Base-by-base conservation (phyloP, 2,888 invertebrate genomes). In the Carcina quercana region DNA sequence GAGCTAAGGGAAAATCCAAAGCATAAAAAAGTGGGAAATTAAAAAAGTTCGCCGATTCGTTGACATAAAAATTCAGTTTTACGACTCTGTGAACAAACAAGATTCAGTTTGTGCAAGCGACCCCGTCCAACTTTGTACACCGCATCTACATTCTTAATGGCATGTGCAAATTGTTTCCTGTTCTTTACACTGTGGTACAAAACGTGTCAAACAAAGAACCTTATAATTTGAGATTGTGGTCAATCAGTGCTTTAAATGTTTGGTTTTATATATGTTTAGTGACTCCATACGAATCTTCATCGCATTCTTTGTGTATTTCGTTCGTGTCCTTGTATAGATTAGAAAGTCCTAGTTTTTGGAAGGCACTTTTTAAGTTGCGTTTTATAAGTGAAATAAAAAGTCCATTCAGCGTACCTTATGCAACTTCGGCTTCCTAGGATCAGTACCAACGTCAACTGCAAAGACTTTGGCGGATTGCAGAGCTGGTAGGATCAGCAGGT, bases 381-480 rank as follows among this genome's bases (percentile, higher is more conserved):
- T 8, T 7, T 19, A n/a, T n/a, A n/a, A n/a, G n/a, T n/a, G n/a
- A n/a, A n/a, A n/a, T n/a, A n/a, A n/a, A n/a, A n/a, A n/a, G n/a
- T n/a, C n/a, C 15, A 11, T 13, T n/a, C 14, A 7, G 10, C 45
- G 47, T 60, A 92, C 92, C 86, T 94, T 94, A 44, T 89, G 76
- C 8, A 95, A 74, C 45, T 85, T 76, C 0, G 97, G 97, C 32
- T 86, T 87, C 31, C 87, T 86, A 10, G 91, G 90, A 57, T 95
- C 85, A 17, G 88, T 87, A 2, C 87, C 90, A 6, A 91, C 90
- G 58, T 98, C 96, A 1, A 97, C 80, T 13, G 95, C 82, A 56
- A 96, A 97, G 34, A 98, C 86, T 30, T 95, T 88, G 60, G 92
- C 89, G 0, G 95, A 94, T 43, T 90, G 88, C 6, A 98, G 60